Evolutionary conservation across 2,888 invertebrate species (phyloP).

Genomic region (Nemapogon koenigi): DNA sequence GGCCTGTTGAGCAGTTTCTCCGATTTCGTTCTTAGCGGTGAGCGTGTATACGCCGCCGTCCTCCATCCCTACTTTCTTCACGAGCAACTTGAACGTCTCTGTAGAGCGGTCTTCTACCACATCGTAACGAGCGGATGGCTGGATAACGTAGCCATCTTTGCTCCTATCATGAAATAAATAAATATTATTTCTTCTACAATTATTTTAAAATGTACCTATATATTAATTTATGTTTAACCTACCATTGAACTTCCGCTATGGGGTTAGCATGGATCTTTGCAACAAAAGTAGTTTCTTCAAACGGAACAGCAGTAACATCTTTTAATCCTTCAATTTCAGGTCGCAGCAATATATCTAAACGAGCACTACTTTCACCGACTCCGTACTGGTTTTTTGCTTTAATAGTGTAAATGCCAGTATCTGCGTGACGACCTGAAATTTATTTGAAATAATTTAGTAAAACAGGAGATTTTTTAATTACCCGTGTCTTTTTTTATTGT

Average conservation of each 20-base stretch:
- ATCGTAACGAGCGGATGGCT: slow-evolving; percentile 63
- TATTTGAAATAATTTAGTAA: too few relatives aligned
- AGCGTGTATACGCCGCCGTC: slow-evolving; percentile 84
- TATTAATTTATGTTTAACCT: slow-evolving; percentile 17
- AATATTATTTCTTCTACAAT: too few relatives aligned
- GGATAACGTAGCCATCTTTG: slow-evolving; percentile 69
- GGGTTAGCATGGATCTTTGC: slow-evolving; percentile 90
- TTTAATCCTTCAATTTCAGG: slow-evolving; percentile 81
- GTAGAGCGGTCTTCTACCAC: slow-evolving; percentile 66
- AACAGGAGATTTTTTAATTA: too few relatives aligned
- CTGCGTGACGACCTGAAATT: slow-evolving; percentile 68
- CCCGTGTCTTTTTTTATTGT: too few relatives aligned
- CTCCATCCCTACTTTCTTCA: slow-evolving; percentile 72
- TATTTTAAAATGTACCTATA: too few relatives aligned
- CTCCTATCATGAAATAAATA: slow-evolving; percentile 39
- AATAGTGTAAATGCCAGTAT: slow-evolving; percentile 84
- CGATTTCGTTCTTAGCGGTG: slow-evolving; percentile 78
- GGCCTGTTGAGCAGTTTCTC: slow-evolving; percentile 73
- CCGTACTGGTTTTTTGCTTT: slow-evolving; percentile 84
- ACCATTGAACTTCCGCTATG: slow-evolving; percentile 87
- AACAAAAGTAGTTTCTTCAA: slow-evolving; percentile 79
- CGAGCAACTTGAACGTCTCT: slow-evolving; percentile 73
- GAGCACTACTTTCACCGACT: slow-evolving; percentile 73
- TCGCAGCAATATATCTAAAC: slow-evolving; percentile 77
- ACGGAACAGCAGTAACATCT: slow-evolving; percentile 77